Base-by-base conservation (phyloP, 2,113 vertebrate genomes). In the Crypturellus undulatus region DNA sequence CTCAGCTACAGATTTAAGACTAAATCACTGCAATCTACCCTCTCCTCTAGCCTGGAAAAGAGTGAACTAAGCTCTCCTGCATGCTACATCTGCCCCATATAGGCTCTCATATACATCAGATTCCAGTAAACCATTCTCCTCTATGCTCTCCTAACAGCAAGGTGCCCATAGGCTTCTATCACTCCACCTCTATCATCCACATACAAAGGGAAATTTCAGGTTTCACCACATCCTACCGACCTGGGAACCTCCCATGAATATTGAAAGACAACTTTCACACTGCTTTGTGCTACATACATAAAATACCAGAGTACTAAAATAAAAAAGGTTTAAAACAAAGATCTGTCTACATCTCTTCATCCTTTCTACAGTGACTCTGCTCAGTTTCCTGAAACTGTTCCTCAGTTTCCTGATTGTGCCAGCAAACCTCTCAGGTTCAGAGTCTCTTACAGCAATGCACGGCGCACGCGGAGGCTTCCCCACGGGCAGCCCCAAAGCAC, bases 171-270 rank as follows among this genome's bases (percentile, higher is more conserved):
- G 64, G 30, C 21, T 87, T 81, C 47, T 87, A 73, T 17, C 43
- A n/a, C 7, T 58, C 58, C 1, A 58, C 21, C 45, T 80, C 69
- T 12, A 26, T 9, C 0, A 0, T 16, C 30, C 34, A 36, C 47
- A 17, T 36, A 24, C 7, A 73, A 87, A 21, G 9, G 18, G 20
- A 82, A 72, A 85, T 73, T 7, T n/a, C 14, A 9, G 68, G 82
- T 72, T 88, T 47, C 54, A 77, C 26, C 28, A 47, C 1, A 54
- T 32, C 38, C 12, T 34, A 25, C 84, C 63, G 36, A 90, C 38
- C 4, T 26, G 7, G 20, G 4, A 92, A 40, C 16, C 60, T 56
- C 24, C 2, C 3, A 84, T 87, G 28, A 18, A 9, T 54, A 70
- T 62, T 88, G 79, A 62, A 82, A 52, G 13, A 65, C 9, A 79